Conservation (phyloP, 1,140 invertebrate genomes). For the Papilio xuthus region DNA sequence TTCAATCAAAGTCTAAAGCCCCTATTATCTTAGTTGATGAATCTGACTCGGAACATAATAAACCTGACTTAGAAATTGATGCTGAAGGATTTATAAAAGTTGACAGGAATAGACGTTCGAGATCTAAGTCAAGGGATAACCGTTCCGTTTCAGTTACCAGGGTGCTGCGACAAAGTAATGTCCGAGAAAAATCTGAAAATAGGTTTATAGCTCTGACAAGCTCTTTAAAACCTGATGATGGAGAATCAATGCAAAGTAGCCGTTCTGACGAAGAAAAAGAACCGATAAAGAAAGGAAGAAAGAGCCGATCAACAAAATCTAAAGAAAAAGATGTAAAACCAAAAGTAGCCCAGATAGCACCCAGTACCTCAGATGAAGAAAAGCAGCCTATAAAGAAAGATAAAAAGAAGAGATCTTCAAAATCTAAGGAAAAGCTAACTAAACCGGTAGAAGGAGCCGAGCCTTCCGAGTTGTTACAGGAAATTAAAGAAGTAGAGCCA, state of each 20-base stretch:
- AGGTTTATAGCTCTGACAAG: conserved; percentile 65
- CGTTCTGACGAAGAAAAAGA: conserved; percentile 55
- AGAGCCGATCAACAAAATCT: conserved; percentile 59
- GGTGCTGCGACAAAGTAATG: conserved; percentile 41
- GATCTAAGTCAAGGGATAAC: conserved; percentile 73
- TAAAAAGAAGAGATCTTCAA: conserved; percentile 65
- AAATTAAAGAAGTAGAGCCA: conserved; percentile 43
- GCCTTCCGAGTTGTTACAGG: conserved; percentile 37
- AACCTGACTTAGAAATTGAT: conserved; percentile 62
- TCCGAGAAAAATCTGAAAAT: conserved; percentile 69
- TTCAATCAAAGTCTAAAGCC: conserved; percentile 49
- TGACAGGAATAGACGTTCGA: conserved; percentile 72
- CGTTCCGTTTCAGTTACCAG: conserved; percentile 55
- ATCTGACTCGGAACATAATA: conserved; percentile 56
- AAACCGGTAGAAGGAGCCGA: conserved; percentile 44
- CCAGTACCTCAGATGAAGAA: conserved; percentile 58
- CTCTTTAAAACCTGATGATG: conserved; percentile 55
- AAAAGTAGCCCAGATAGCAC: conserved; percentile 41
- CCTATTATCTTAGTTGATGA: conserved; percentile 76
- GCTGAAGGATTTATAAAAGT: conserved; percentile 76
- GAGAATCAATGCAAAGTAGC: conserved; percentile 45
- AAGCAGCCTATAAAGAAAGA: conserved; percentile 60
- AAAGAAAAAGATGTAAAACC: conserved; percentile 63
- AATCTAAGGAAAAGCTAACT: conserved; percentile 57
- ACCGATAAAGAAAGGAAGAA: conserved; percentile 51